Base-by-base conservation (phyloP, 1,140 invertebrate species). In the Paraescarpia echinospica region DNA sequence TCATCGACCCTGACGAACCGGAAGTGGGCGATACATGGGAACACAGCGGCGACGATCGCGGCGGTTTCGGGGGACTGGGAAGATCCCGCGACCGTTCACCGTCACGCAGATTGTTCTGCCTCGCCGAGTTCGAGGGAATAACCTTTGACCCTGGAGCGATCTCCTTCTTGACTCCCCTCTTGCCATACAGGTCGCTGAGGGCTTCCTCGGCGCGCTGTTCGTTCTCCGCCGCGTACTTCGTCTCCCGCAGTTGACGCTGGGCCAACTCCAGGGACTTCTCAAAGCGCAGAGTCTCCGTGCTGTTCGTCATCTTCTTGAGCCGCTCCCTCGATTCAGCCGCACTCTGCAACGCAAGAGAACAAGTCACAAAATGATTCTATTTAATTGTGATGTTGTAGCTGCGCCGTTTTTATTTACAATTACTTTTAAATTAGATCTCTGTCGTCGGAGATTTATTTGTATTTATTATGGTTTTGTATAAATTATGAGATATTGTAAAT, bases 201-300 rank as follows among this genome's bases (percentile, higher is more conserved):
- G 41, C 88, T 33, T 91, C 34, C 89, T 92, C 89, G 33, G 34
- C 88, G 14, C 92, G 77, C 31, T 34, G 41, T 41, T 89, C 92
- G 35, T 90, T 91, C 92, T 35, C 35, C 1, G 92, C 89, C 34
- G 90, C 41, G 89, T 92, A 33, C 88, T 92, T 33, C 33, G 92
- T 92, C 91, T 93, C 93, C 27, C 89, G 34, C 18, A 93, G 92
- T 88, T 92, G 91, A 35, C 90, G 77, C 22, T 92, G 91, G 22
- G 95, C 95, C 22, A 95, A 91, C 90, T 95, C 95, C 33, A 95
- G 93, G 35, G 93, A 93, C 93, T 95, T 95, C 48, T 94, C 94
- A 93, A 95, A 95, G 92, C 94, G 94, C 9, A 95, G 92, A 27
- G 94, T 93, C 77, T 95, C 95, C 27, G 94, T 93, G 93, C 94